Evolutionary conservation across 2,888 invertebrate genomes (phyloP).

Genomic region (Zaprionus obscuricornis): DNA sequence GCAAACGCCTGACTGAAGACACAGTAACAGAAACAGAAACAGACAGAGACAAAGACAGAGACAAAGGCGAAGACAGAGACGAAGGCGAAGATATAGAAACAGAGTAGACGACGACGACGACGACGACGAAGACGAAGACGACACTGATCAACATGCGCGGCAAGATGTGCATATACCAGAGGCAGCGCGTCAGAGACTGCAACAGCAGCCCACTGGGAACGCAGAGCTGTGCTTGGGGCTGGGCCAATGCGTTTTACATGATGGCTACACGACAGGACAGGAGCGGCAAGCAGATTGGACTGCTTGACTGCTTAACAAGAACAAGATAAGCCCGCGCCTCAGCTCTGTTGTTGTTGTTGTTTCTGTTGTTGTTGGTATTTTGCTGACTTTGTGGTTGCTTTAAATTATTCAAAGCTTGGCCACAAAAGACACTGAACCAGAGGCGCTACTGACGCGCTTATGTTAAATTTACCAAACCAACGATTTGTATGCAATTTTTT

Average conservation of each 20-base stretch:
- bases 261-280: constrained; percentile 74
- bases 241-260: constrained; percentile 68
- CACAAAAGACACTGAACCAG: constrained; percentile 58
- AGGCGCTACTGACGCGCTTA: constrained; percentile 78
- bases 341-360: constrained; percentile 21
- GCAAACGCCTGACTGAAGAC: constrained; percentile 71
- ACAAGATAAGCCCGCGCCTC: constrained; percentile 60
- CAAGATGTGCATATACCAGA: constrained; percentile 50
- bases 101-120: constrained; percentile 18
- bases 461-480: constrained; percentile 80
- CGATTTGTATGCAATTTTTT: constrained; percentile 80
- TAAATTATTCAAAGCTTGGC: constrained; percentile 74
- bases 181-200: neutral
- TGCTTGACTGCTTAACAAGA: constrained; percentile 56
- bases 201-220: neutral
- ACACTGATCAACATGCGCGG: constrained; percentile 74
- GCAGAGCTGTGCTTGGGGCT: constrained; percentile 15
- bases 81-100: constrained; percentile 6
- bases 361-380: constrained; percentile 18
- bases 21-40: constrained; percentile 6
- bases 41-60: constrained; percentile 16
- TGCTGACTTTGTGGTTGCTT: constrained; percentile 38
- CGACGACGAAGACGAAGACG: constrained; percentile 44
- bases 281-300: constrained; percentile 48
- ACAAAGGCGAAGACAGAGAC: constrained; percentile 17